Conservation (phyloP, 2,797 vertebrate species). For the Vireo griseus region DNA sequence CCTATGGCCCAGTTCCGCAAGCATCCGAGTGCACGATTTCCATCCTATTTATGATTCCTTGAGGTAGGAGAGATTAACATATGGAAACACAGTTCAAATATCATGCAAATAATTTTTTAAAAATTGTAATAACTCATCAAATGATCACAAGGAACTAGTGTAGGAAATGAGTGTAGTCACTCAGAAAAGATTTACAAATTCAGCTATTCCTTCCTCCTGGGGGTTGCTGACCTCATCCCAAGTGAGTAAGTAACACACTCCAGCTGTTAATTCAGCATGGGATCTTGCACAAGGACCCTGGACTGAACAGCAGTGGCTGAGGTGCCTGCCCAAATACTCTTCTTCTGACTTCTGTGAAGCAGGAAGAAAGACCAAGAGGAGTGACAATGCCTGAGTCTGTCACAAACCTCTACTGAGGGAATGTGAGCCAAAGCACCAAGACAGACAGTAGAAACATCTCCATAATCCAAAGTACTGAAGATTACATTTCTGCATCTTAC, state of each 20-base stretch:
- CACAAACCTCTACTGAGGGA: neutral
- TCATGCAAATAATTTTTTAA: neutral
- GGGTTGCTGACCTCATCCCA: neutral
- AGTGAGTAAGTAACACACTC: rapidly evolving
- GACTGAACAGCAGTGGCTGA: neutral
- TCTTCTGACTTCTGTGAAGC: neutral
- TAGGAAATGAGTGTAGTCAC: neutral
- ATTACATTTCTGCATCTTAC: neutral
- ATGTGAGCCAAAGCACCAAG: neutral
- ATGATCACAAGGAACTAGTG: neutral
- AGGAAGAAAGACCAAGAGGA: neutral
- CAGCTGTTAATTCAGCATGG: neutral
- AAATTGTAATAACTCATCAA: neutral
- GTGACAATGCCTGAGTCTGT: neutral
- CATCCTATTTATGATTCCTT: neutral
- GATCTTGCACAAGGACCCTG: neutral
- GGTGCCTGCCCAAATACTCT: neutral
- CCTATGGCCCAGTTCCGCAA: neutral
- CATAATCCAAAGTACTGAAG: neutral
- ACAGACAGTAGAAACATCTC: neutral
- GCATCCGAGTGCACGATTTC: neutral
- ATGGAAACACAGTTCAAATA: neutral
- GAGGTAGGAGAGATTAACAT: neutral
- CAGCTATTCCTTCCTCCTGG: neutral
- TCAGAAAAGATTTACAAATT: neutral